These are phyloP conservation scores for Dinocampus coccinellae DNA, from an alignment of 2,888 invertebrate genomes.

Conservation along the genomic window DNA sequence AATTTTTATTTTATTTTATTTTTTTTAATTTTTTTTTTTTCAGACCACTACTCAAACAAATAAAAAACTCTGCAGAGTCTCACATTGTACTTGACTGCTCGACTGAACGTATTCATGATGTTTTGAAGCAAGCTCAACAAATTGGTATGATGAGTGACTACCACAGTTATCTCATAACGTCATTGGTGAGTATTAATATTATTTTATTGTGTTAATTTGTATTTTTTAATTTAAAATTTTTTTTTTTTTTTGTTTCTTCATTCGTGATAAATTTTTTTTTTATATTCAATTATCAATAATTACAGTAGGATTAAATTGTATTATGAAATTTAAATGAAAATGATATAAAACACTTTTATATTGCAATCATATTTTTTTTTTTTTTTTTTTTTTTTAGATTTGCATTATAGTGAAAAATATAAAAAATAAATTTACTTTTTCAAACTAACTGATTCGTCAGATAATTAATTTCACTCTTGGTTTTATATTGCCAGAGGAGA, in stretches of 20 bases:
- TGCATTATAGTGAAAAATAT: not conserved
- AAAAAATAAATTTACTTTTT: conserved; percentile 46
- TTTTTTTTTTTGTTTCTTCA: not conserved
- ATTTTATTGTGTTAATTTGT: not conserved
- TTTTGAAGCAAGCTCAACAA: conserved; percentile 93
- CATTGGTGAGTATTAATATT: conserved; percentile 76
- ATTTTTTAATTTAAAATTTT: not conserved
- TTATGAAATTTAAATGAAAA: no score
- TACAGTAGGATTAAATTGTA: not conserved
- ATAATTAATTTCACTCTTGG: conserved; percentile 48
- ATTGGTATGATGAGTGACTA: conserved; percentile 98
- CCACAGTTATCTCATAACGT: conserved; percentile 93
- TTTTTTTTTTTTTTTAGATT: not conserved
- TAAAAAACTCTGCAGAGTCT: conserved; percentile 91
- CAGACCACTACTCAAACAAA: conserved; percentile 90
- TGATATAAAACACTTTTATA: not conserved
- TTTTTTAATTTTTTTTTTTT: conserved; percentile 51
- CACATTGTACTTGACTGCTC: conserved; percentile 92
- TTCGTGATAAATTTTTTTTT: not conserved
- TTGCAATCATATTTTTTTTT: no score
- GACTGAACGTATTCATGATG: conserved; percentile 79
- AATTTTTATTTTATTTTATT: not conserved
- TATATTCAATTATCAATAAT: not conserved
- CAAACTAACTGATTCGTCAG: conserved; percentile 41
- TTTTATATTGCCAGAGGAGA: conserved; percentile 44